phyloP scores from a whole-genome alignment of 2,888 invertebrate species.

The Plagodis dolabraria region DNA sequence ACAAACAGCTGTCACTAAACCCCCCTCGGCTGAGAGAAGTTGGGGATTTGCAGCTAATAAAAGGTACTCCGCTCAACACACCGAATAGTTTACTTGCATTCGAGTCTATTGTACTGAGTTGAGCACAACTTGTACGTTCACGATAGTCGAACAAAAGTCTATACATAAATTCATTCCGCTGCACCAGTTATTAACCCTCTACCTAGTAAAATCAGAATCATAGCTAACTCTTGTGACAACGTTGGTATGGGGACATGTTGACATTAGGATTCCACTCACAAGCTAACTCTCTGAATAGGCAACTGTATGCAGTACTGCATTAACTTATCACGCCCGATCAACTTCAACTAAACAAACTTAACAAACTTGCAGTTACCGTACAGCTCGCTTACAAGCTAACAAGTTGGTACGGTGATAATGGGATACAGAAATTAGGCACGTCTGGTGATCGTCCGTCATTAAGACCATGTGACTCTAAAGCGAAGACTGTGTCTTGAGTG shows the following conservation, averaged over 20 bases:
- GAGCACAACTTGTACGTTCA: constrained; percentile 17
- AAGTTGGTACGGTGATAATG: constrained; percentile 24
- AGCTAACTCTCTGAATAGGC: constrained; percentile 27
- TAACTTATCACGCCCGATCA: constrained; percentile 35
- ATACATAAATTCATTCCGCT: constrained; percentile 9
- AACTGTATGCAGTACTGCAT: constrained; percentile 28
- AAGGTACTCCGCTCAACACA: constrained; percentile 19
- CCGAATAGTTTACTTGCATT: constrained; percentile 27
- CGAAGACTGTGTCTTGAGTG: constrained; percentile 1
- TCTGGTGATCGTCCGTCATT: neutral
- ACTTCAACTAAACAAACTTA: constrained; percentile 35
- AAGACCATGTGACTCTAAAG: neutral
- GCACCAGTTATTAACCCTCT: constrained; percentile 7
- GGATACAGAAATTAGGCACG: constrained; percentile 13
- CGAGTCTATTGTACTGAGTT: constrained; percentile 27
- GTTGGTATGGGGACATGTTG: constrained; percentile 7
- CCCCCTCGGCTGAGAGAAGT: constrained; percentile 1
- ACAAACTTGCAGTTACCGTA: constrained; percentile 23
- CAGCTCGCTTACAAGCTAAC: constrained; percentile 25
- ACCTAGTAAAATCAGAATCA: constrained; percentile 22
- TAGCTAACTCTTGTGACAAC: constrained; percentile 2
- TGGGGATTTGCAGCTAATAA: constrained; percentile 11
- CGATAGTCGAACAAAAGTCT: constrained; percentile 21
- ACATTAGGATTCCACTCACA: constrained; percentile 32
- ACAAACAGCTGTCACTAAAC: constrained; percentile 7